Percentiles rank a stretch among this genome's conserved stretches.
Evolutionary conservation across 2,888 invertebrate genomes (phyloP).

Genomic region (Gryllus longicercus): DNA sequence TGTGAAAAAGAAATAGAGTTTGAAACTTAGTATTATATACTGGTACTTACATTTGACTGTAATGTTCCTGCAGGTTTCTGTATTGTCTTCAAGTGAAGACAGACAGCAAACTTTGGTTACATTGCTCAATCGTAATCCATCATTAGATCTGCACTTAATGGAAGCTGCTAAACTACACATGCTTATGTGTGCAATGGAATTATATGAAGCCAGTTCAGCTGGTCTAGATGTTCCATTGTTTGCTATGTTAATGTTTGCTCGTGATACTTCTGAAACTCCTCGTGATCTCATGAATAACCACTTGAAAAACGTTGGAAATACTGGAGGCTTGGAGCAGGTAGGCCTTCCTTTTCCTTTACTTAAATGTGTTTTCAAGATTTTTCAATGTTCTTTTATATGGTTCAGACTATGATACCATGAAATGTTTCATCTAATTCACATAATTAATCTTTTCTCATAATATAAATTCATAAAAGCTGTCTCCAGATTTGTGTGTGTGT

Average conservation of each 20-base stretch:
- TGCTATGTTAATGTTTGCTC: constrained; percentile 47
- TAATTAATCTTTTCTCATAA: no score
- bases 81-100: constrained; percentile 31
- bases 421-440: no score
- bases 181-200: constrained; percentile 45
- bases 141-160: constrained; percentile 39
- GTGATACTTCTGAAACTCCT: constrained; percentile 46
- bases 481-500: no score
- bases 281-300: constrained; percentile 46
- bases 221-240: constrained; percentile 46
- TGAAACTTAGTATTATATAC: not conserved
- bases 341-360: not conserved
- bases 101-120: constrained; percentile 33
- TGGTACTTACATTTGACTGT: no score
- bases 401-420: no score
- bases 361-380: constrained; percentile 5
- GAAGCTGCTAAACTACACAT: constrained; percentile 45
- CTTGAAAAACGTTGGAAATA: constrained; percentile 47
- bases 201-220: constrained; percentile 42
- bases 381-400: no score
- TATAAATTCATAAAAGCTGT: no score
- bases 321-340: constrained; percentile 49
- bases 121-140: constrained; percentile 38
- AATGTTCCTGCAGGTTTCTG: constrained; percentile 29
- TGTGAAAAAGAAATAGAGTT: no score